Percentiles rank a stretch among this genome's conserved stretches.
These are phyloP conservation scores for Nesoenas mayeri DNA, from an alignment of 2,113 vertebrate species.

Conservation along the genomic window DNA sequence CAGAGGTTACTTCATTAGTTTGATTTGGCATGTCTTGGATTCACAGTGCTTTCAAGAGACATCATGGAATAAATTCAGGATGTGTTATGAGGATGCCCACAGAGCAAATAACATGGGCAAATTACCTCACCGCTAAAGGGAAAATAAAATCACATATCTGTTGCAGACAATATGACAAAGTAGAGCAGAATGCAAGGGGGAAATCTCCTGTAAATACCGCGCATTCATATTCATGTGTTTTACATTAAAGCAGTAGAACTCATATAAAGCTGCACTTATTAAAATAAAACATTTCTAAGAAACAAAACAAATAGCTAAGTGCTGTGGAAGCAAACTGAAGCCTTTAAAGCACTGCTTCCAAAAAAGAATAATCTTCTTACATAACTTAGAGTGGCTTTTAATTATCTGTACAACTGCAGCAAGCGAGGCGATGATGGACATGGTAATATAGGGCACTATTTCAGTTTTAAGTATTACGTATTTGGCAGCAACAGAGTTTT, in stretches of 20 bases:
- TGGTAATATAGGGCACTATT: background rate
- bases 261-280: background rate
- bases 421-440: background rate
- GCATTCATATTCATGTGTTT: constrained; percentile 21
- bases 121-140: constrained; percentile 71
- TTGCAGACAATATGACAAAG: constrained; percentile 54
- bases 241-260: background rate
- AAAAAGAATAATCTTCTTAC: background rate
- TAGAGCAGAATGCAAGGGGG: background rate
- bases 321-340: background rate
- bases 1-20: constrained; percentile 78
- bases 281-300: constrained; percentile 14
- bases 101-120: constrained; percentile 77
- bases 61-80: constrained; percentile 67
- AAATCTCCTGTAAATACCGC: constrained; percentile 34
- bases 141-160: constrained; percentile 44
- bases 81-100: constrained; percentile 72
- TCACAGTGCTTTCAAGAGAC: constrained; percentile 71
- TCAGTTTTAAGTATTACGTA: background rate
- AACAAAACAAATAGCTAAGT: constrained; percentile 7
- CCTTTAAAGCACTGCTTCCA: background rate
- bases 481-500: background rate
- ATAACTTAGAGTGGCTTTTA: constrained; percentile 38
- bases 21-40: constrained; percentile 77
- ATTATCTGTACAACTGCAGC: constrained; percentile 36